Conservation (phyloP, 2,797 vertebrate genomes). For the Bradypodion ventrale region DNA sequence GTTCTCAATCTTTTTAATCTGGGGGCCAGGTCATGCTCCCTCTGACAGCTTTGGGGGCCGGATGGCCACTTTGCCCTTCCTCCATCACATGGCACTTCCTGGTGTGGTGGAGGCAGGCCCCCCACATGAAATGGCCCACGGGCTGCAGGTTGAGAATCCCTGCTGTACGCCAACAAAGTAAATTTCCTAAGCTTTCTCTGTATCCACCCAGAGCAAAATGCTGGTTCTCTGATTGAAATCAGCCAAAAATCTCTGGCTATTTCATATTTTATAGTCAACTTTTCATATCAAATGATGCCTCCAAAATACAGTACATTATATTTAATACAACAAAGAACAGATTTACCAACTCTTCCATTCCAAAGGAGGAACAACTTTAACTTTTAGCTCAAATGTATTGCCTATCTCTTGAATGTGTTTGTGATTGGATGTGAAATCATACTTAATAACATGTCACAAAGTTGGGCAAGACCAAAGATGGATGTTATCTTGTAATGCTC, state of each 20-base stretch:
- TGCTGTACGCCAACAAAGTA: too few species aligned
- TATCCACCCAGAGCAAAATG: not conserved
- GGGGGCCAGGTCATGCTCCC: too few species aligned
- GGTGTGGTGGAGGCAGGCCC: too few species aligned
- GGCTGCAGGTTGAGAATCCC: too few species aligned
- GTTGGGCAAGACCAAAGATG: not conserved
- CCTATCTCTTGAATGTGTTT: not conserved
- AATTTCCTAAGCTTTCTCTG: too few species aligned
- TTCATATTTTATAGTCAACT: not conserved
- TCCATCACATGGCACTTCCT: too few species aligned
- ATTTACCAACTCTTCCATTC: not conserved
- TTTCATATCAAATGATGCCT: not conserved
- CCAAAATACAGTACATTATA: not conserved
- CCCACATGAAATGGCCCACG: too few species aligned
- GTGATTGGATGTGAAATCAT: not conserved
- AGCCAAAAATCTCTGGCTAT: not conserved
- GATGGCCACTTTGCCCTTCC: too few species aligned
- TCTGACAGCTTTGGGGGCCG: too few species aligned
- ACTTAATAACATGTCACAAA: conserved; percentile 9
- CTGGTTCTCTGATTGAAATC: not conserved
- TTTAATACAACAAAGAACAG: not conserved
- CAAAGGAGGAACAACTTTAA: not conserved
- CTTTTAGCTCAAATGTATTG: not conserved
- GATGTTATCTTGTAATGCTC: not conserved
- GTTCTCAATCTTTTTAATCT: too few species aligned